Evolutionary conservation across 2,888 invertebrate genomes (phyloP), one percentile per base, ranked within the genome.

Genomic region (Nomada flava): DNA sequence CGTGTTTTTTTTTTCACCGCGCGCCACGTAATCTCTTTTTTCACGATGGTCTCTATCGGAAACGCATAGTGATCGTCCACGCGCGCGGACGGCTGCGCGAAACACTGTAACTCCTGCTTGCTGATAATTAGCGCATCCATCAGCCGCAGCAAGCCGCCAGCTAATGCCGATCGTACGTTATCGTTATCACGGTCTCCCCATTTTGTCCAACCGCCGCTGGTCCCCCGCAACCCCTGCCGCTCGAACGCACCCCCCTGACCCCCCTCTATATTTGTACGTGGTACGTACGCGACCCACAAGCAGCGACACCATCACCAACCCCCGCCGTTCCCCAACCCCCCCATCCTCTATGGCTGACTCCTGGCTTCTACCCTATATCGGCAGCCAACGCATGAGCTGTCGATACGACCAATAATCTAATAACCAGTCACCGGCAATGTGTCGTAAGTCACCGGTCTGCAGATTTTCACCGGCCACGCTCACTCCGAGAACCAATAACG

Each of bases 81-180:
- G 74, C 80, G 83, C 79, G 85, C 85, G 78, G 86, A 89, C 87
- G 86, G 84, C 86, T 78, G 89, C 89, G 90, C 89, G 91, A 89
- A 92, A 90, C 91, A 92, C 90, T 93, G 93, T 93, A 93, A 93
- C 93, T 93, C 93, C 92, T 93, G 93, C 92, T 93, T 92, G 92
- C 93, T 93, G 93, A 93, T 93, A 93, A 93, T 93, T 93, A 93
- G 93, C 93, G 93, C 93, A 93, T 93, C 93, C 93, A 93, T 93
- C 93, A 93, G 93, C 91, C 87, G 86, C 92, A 93, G 93, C 93
- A 92, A 93, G 93, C 93, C 93, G 90, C 92, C 91, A 92, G 93
- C 93, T 93, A 93, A 93, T 93, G 93, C 93, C 93, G 93, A 93
- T 93, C 93, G 93, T 93, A 93, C 93, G 93, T 93, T 93, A 93